Evolutionary conservation across 2,113 vertebrate species (phyloP).

Genomic region (Lathamus discolor): DNA sequence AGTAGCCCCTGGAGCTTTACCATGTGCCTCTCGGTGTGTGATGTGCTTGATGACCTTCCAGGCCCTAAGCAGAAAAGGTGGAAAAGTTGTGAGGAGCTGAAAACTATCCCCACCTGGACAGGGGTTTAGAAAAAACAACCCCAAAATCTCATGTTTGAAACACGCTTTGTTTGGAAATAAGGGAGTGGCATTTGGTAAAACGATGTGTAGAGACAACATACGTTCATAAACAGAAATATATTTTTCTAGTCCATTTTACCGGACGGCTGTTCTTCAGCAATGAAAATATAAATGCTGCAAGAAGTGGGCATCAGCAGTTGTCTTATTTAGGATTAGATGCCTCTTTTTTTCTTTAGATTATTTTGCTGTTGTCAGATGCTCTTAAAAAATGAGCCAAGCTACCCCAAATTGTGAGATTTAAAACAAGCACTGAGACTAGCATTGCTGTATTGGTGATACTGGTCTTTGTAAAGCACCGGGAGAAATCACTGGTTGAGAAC

Average conservation of each 20-base stretch:
- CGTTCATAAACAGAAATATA: neutral
- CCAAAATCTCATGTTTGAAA: neutral
- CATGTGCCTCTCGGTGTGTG: accelerated
- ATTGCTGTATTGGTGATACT: neutral
- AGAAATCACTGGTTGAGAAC: neutral
- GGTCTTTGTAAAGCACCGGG: neutral
- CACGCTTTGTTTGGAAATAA: neutral
- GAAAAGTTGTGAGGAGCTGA: neutral
- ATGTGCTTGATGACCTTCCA: neutral
- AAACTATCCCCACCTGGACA: neutral
- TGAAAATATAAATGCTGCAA: neutral
- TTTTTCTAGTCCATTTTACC: neutral
- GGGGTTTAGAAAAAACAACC: neutral
- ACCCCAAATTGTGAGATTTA: neutral
- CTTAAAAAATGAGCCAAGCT: neutral
- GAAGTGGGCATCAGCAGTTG: neutral
- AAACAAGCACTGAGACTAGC: neutral
- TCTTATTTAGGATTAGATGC: neutral
- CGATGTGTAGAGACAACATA: neutral
- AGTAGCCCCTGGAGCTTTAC: neutral
- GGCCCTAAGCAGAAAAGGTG: neutral
- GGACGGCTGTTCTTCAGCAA: neutral
- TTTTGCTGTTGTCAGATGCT: neutral
- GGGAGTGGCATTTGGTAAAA: neutral
- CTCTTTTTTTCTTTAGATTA: neutral